Evolutionary conservation across 2,113 vertebrate species (phyloP), one percentile per base, ranked within the genome.

Genomic region (Phalacrocorax pelagicus): DNA sequence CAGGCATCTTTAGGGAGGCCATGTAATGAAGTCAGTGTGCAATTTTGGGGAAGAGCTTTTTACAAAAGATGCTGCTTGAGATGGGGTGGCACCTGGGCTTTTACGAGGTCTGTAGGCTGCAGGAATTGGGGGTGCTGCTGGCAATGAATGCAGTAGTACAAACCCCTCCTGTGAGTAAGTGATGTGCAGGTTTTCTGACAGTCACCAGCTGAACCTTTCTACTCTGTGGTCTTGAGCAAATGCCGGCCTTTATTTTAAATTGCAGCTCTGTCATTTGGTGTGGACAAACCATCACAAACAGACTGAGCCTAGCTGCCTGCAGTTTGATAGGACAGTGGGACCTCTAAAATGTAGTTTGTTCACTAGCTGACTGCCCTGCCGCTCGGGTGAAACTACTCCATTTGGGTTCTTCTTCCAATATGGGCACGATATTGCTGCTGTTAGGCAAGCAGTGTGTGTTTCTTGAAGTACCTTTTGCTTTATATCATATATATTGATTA

Each of bases 371-470:
- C 6, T 5, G 1, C 40, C 19, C 3, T 47, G 34, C 22, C 15
- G 30, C 30, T 85, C 4, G 0, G 9, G 30, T 58, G 38, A 47
- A 86, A 58, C 23, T 10, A 4, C 44, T 36, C 5, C 4, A 1
- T 47, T 81, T 67, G 23, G 29, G 13, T 29, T 69, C 8, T 30
- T 58, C 52, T 78, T 71, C 29, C 57, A 54, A 19, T 57, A 27
- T 23, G 29, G 16, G 5, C 6, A 4, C 32, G 30, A 8, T n/a
- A 5, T 2, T 73, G 32, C 19, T 93, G 26, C 30, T 73, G 26
- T 54, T 23, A 24, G n/a, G 30, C 51, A 58, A n/a, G 19, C 23
- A n/a, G 15, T 7, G 24, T 51, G n/a, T 75, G 17, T 46, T 71
- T 55, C 54, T 42, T 88, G 52, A 85, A 69, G 32, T 29, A 15